Percentiles rank a stretch among this genome's conserved stretches.
These are phyloP conservation scores for Esox niger DNA, from an alignment of 2,113 vertebrate species.

Conservation along the genomic window DNA sequence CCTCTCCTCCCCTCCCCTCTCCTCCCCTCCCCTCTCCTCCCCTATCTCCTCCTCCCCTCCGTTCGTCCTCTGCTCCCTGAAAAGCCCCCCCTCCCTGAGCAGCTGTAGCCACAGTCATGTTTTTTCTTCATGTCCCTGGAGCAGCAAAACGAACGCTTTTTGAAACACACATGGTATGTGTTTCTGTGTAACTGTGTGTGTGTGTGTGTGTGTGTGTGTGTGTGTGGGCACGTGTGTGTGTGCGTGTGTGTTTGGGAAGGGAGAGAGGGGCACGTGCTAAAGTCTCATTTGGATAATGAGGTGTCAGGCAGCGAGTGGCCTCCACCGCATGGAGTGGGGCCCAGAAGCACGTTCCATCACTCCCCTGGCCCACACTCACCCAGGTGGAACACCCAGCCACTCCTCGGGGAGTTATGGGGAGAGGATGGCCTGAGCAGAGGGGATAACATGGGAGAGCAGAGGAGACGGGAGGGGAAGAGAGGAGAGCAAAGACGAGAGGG, in stretches of 20 bases:
- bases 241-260: neutral
- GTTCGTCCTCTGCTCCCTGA: neutral
- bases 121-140: conserved; percentile 25
- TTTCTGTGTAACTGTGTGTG: conserved; percentile 1
- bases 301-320: conserved; percentile 44
- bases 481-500: too few relatives aligned
- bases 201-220: neutral
- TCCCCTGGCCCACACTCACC: conserved; percentile 10
- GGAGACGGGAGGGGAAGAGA: too few relatives aligned
- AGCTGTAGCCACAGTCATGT: neutral
- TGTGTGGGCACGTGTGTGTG: conserved; percentile 22
- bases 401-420: neutral
- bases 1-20: conserved; percentile 52
- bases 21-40: conserved; percentile 45
- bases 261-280: conserved; percentile 54
- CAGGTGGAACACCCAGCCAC: neutral
- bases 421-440: too few relatives aligned
- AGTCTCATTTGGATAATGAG: conserved; percentile 74
- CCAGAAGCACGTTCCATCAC: conserved; percentile 22
- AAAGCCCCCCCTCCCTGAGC: conserved; percentile 1
- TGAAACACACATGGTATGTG: conserved; percentile 38
- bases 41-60: neutral
- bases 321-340: conserved; percentile 42
- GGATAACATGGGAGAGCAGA: too few relatives aligned
- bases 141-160: conserved; percentile 39